Base-by-base conservation (phyloP, 2,888 invertebrate species). In the Phengaris alcon region DNA sequence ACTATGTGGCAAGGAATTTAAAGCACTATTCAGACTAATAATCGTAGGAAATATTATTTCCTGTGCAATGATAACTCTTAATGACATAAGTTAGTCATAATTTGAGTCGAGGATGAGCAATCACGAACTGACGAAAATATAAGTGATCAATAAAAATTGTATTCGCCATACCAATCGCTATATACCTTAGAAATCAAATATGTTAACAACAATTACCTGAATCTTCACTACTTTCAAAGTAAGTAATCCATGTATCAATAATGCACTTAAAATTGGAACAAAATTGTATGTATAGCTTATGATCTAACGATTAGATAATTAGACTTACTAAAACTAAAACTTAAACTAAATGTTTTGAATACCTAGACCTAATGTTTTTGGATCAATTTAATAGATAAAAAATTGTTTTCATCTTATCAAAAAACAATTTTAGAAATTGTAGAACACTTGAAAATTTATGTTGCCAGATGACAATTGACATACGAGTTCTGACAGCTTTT, bases 71-170 rank as follows among this genome's bases (percentile, higher is more conserved):
- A 22, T 35, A 35, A 59, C 22, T 22, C 22, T 22, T 22, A 64
- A 35, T 64, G 35, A 64, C 35, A 35, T 22, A 64, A 64, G 35
- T 64, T 64, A 64, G 64, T 64, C 64, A 35, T 64, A 64, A 64
- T 64, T 64, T 64, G 35, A 59, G 15, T 7, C 22, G 15, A 35
- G 35, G 22, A 35, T 64, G 22, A 64, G 8, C 35, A 64, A 64
- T 64, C 35, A 35, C 10, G 64, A 35, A 64, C 22, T 12, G 9
- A 35, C 35, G 64, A 64, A 22, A 22, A 22, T 22, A 22, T 22
- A 64, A 35, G 35, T 64, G 35, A 35, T 35, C 64, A 64, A 35
- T 64, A 35, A 15, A 57, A 57, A 35, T 10, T 9, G 35, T 52
- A 52, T 52, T 52, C 6, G 52, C 9, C 64, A 9, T 35, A 64